phyloP scores from a whole-genome alignment of 35 echinoderm and acorn worm species.

The Chiridota heheva region DNA sequence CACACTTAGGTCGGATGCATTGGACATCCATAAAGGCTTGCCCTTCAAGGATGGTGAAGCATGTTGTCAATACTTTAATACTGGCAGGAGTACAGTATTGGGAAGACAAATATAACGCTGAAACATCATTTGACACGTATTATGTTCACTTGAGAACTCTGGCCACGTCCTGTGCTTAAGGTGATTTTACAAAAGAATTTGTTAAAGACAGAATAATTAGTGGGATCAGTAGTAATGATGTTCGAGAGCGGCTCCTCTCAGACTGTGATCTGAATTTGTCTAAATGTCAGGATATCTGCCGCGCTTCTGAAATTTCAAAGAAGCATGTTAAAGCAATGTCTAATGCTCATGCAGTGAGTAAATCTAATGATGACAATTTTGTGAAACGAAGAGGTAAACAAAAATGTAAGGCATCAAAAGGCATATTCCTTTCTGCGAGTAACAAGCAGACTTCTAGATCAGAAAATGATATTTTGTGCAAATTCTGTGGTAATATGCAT shows the following conservation, averaged over 20 bases:
- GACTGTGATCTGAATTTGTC: slow-evolving; percentile 20
- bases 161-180: slow-evolving; percentile 38
- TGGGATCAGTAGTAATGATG: not conserved
- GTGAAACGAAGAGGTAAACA: not conserved
- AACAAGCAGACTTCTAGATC: not conserved
- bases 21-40: slow-evolving; percentile 62
- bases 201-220: slow-evolving; percentile 14
- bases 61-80: slow-evolving; percentile 37
- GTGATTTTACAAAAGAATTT: slow-evolving; percentile 27
- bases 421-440: not conserved
- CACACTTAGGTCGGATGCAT: slow-evolving; percentile 45
- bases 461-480: not conserved
- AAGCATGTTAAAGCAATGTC: slow-evolving; percentile 17
- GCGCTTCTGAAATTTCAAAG: not conserved
- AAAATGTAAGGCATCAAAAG: not conserved
- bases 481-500: not conserved
- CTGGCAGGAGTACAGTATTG: slow-evolving; percentile 40
- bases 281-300: not conserved
- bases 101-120: slow-evolving; percentile 33
- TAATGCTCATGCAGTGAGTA: not conserved
- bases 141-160: slow-evolving; percentile 12
- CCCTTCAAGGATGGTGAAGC: slow-evolving; percentile 42
- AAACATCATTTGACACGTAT: slow-evolving; percentile 27
- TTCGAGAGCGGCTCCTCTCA: slow-evolving; percentile 15
- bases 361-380: not conserved